These are phyloP conservation scores for Phyto melanocephala DNA, from an alignment of 2,888 invertebrate genomes.

Conservation along the genomic window DNA sequence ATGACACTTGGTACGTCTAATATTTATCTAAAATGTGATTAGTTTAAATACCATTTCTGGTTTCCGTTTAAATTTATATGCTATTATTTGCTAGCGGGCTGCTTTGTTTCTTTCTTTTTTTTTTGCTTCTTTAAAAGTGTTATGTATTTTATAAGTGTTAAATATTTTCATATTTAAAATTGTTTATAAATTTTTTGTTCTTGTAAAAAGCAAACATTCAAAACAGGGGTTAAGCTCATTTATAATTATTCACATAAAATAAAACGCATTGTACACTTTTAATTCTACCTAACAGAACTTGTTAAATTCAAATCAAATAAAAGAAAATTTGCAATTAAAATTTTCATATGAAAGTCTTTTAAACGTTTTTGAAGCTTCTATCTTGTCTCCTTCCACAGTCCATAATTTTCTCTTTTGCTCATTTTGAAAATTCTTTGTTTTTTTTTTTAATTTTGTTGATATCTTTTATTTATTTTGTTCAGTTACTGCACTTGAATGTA, in stretches of 20 bases:
- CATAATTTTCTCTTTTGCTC: constrained; percentile 5
- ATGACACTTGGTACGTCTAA: constrained; percentile 29
- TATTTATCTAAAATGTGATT: constrained; percentile 45
- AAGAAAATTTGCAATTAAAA: background rate
- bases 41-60: constrained; percentile 54
- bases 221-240: too few relatives aligned
- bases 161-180: too few relatives aligned
- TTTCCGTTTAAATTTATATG: constrained; percentile 55
- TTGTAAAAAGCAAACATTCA: too few relatives aligned
- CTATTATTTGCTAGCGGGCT: constrained; percentile 12
- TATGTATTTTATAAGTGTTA: too few relatives aligned
- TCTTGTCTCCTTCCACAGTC: background rate
- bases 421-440: background rate
- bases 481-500: constrained; percentile 47
- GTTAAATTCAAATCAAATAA: background rate
- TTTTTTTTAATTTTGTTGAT: background rate
- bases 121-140: too few relatives aligned
- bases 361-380: background rate
- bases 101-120: background rate
- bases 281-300: background rate
- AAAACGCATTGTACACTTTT: too few relatives aligned
- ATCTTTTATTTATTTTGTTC: background rate
- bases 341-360: background rate
- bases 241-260: too few relatives aligned
- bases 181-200: too few relatives aligned